Conservation (phyloP, 2,113 vertebrate genomes). For the Oreochromis aureus region DNA sequence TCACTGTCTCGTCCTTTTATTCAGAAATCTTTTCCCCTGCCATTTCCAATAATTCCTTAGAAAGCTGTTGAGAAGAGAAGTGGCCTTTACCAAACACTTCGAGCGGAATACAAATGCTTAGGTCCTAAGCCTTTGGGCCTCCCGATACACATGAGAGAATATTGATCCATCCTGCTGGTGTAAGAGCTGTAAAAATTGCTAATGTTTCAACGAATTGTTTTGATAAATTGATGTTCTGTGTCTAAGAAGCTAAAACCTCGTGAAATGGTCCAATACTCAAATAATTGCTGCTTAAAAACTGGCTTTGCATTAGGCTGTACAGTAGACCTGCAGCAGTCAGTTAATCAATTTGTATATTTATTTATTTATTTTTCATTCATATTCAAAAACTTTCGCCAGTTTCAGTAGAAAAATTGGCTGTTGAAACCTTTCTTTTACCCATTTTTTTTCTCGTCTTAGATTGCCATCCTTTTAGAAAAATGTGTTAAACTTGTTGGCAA, state of each 20-base stretch:
- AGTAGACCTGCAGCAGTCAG: neutral
- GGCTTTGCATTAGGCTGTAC: neutral
- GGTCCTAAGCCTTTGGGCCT: neutral
- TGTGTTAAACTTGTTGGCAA: neutral
- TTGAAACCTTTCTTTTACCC: neutral
- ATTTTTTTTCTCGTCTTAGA: neutral
- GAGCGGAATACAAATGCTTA: conserved; percentile 34
- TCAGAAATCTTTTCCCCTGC: neutral
- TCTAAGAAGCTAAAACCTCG: neutral
- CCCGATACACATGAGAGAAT: neutral
- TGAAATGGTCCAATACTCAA: neutral
- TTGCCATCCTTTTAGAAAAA: neutral
- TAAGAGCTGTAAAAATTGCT: neutral
- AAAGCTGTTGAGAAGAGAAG: neutral
- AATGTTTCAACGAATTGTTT: neutral
- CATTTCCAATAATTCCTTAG: neutral
- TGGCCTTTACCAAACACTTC: conserved; percentile 20
- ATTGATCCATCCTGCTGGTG: conserved; percentile 8
- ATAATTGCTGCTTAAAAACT: neutral
- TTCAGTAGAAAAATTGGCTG: neutral
- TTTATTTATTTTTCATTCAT: neutral
- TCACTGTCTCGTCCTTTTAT: neutral
- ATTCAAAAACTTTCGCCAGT: neutral
- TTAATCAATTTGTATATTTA: neutral
- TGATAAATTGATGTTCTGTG: neutral